Conservation (phyloP, 2,888 invertebrate species). For the Clepsis dumicolana region DNA sequence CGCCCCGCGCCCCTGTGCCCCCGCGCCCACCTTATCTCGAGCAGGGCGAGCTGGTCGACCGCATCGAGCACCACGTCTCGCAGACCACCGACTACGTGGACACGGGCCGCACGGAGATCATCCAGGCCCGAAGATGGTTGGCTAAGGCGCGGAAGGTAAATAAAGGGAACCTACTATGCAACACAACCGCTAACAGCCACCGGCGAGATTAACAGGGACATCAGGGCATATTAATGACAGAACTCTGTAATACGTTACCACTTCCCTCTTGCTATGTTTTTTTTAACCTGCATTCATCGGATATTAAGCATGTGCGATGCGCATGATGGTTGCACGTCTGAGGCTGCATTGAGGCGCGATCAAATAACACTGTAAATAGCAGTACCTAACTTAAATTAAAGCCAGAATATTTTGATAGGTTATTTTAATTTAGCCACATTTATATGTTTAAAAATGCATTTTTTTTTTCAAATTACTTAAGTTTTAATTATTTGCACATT, state of each 20-base stretch:
- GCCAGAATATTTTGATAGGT: constrained; percentile 33
- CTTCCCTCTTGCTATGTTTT: constrained; percentile 10
- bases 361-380: constrained; percentile 12
- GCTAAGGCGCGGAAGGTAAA: constrained; percentile 95
- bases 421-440: constrained; percentile 16
- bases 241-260: constrained; percentile 10
- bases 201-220: constrained; percentile 21
- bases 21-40: constrained; percentile 77
- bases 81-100: constrained; percentile 94
- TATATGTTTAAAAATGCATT: background rate
- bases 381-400: background rate
- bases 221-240: constrained; percentile 11
- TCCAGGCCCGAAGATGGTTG: constrained; percentile 93
- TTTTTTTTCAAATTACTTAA: background rate
- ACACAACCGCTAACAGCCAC: background rate
- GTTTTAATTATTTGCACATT: background rate
- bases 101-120: constrained; percentile 92
- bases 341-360: constrained; percentile 37
- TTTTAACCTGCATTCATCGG: constrained; percentile 15
- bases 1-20: constrained; percentile 57
- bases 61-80: constrained; percentile 97
- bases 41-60: constrained; percentile 97
- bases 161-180: constrained; percentile 8
- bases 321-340: constrained; percentile 24
- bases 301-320: constrained; percentile 6